Evolutionary conservation across 2,888 invertebrate species (phyloP).

Genomic region (Monoplex corrugatus): DNA sequence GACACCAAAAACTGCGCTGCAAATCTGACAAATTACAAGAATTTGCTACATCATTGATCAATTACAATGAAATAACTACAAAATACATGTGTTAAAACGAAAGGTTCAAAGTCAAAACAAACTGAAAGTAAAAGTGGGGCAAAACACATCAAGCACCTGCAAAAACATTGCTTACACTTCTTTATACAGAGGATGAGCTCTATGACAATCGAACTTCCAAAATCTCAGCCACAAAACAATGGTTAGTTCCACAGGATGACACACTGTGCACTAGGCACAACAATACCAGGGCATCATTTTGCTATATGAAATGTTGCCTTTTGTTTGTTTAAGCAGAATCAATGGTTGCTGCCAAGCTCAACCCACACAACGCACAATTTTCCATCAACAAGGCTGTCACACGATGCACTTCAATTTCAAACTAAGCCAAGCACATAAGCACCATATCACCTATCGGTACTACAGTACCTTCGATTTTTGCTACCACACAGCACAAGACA

Average conservation of each 20-base stretch:
- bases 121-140: not conserved
- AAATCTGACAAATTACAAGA: not conserved
- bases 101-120: not conserved
- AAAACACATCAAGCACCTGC: constrained; percentile 16
- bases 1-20: not conserved
- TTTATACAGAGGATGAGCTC: not conserved
- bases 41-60: not conserved
- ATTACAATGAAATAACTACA: not conserved
- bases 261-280: not conserved
- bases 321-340: no score
- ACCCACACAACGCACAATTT: no score
- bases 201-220: not conserved
- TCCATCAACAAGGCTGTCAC: no score
- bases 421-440: not conserved
- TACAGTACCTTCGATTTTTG: no score
- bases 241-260: not conserved
- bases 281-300: not conserved
- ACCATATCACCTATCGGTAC: no score
- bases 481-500: no score
- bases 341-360: constrained; percentile 21
- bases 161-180: not conserved
- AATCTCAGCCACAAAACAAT: not conserved
- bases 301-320: no score
- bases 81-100: not conserved
- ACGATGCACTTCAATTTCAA: no score